These are phyloP conservation scores for Lasioglossum calceatum DNA, from an alignment of 2,888 invertebrate species.

Conservation along the genomic window DNA sequence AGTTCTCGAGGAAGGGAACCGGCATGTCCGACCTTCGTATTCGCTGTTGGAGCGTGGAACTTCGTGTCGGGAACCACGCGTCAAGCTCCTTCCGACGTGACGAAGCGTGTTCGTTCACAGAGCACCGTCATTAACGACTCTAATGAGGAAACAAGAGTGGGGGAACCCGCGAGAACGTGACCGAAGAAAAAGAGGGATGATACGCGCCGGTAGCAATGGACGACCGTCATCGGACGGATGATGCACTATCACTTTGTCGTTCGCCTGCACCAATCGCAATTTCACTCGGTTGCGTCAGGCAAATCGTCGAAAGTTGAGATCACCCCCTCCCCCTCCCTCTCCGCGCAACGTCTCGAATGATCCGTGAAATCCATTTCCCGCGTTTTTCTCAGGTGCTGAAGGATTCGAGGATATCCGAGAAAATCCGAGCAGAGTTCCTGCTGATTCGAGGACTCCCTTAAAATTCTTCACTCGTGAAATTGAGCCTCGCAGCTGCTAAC, in stretches of 20 bases:
- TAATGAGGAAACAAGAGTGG: constrained; percentile 37
- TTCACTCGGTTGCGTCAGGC: constrained; percentile 64
- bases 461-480: not conserved
- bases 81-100: constrained; percentile 5
- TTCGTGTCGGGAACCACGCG: constrained; percentile 25
- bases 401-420: not conserved
- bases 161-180: constrained; percentile 19
- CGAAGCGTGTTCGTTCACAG: not conserved
- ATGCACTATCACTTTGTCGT: constrained; percentile 30
- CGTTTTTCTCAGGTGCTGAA: not conserved
- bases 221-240: constrained; percentile 51
- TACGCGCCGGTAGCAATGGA: constrained; percentile 59
- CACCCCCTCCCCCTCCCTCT: not conserved
- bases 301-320: constrained; percentile 2
- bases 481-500: not conserved
- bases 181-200: constrained; percentile 20
- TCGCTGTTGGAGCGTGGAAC: constrained; percentile 20
- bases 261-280: constrained; percentile 58
- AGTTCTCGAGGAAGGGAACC: not conserved
- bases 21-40: not conserved
- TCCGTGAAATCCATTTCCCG: constrained; percentile 24
- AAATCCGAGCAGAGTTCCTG: not conserved
- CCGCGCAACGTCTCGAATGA: not conserved
- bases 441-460: not conserved
- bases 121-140: constrained; percentile 38